Base-by-base conservation (phyloP, 2,888 invertebrate species). In the Trachelus stipa region DNA sequence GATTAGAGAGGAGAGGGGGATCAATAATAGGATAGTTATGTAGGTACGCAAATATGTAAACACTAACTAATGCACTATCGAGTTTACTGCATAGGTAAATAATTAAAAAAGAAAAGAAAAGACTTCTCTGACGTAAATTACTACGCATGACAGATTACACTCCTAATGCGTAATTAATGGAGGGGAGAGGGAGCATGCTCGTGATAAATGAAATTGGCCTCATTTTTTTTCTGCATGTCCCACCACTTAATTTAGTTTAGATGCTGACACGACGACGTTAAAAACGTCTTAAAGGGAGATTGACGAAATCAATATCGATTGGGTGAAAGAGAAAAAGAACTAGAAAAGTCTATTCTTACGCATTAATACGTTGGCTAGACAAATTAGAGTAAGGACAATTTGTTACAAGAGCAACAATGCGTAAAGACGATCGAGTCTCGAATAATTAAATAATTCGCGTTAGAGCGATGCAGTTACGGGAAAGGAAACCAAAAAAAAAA, bases 51-150 rank as follows among this genome's bases (percentile, higher is more conserved):
- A 77, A 74, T 69, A 77, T 69, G 31, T 56, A 73, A 80, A 83
- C 71, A 80, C 75, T 73, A 40, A 40, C 82, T 85, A 85, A 85
- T 80, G 80, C 83, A 83, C 83, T 84, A 83, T 83, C 34, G 40
- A 15, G 78, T 76, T 23, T n/a, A 40, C 69, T 31, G n/a, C 4
- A 56, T 77, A 74, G 31, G 37, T 71, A 34, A 12, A 68, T 40
- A 68, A 69, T 35, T 35, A 35, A 78, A 75, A 74, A 31, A 76
- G 68, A 76, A 68, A 23, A 76, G n/a, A 71, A 73, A 78, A 15
- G 74, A 73, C 40, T 40, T 15, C 15, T 40, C 23, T 23, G 15
- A 40, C 15, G 15, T 4, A 40, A 40, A 40, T 40, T 40, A 1
- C 15, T 15, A 15, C 6, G 15, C 40, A 23, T 23, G 6, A 40